Base-by-base conservation (phyloP, 2,888 invertebrate genomes). In the Agrenia bidenticulata region DNA sequence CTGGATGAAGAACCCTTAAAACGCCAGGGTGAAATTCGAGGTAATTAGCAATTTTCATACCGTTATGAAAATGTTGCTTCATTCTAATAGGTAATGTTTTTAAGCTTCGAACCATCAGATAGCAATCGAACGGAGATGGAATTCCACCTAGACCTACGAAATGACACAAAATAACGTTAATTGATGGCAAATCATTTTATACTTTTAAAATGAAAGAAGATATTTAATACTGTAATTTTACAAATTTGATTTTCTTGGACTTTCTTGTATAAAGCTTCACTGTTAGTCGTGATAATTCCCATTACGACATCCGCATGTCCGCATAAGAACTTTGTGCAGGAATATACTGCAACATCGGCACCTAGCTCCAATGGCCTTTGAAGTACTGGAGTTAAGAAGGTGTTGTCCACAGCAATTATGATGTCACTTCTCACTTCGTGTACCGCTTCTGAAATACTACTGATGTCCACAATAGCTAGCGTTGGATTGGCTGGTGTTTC, bases 81-180 rank as follows among this genome's bases (percentile, higher is more conserved):
- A 99, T 97, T 63, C 98, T 84, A 37, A 98, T 77, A 2, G 91
- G 89, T 32, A 99, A 83, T 0, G 98, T 99, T 82, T 97, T 98
- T 65, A 98, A 81, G 78, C 97, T 93, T 70, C 94, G 86, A 78
- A 92, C 94, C 0, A 96, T 94, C 78, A 94, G 84, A 79, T 88
- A 92, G 80, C 98, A 97, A 80, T 99, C 99, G 79, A 96, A 94
- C 0, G 99, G 95, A 0, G 97, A 92, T 1, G 99, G 97, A 15
- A 98, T 89, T 49, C 91, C 87, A 59, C 99, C 99, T 84, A 90
- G 85, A 2, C 94, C 92, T 90, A 81, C 64, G 79, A 82, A 50
- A 19, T 21, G 26, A 39, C 7, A 51, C n/a, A 15, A 45, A 15
- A 19, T 45, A 45, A 45, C 45, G 9, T 5, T 45, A 19, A 17